These are phyloP conservation scores for Diaperis boleti DNA, from an alignment of 2,888 invertebrate genomes.

Conservation along the genomic window DNA sequence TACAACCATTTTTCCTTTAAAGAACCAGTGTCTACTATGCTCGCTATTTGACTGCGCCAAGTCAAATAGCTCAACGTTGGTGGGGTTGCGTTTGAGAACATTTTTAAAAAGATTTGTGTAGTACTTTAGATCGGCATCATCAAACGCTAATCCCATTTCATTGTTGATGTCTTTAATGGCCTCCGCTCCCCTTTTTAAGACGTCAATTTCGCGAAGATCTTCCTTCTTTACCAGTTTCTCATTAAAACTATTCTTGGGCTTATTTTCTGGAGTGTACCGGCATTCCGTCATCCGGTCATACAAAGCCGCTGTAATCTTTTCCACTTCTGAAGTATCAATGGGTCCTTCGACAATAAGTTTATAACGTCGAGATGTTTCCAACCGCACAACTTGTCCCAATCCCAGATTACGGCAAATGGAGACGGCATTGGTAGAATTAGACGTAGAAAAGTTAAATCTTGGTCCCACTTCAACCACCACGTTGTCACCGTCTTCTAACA, in stretches of 20 bases:
- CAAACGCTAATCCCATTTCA: conserved; percentile 85
- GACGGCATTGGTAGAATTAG: conserved; percentile 96
- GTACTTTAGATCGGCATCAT: conserved; percentile 91
- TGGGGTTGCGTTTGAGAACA: conserved; percentile 90
- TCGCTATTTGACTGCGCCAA: conserved; percentile 98
- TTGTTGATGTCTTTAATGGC: conserved; percentile 82
- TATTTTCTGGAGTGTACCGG: conserved; percentile 77
- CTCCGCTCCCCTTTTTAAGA: conserved; percentile 79
- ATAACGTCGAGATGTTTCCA: conserved; percentile 88
- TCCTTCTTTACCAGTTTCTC: conserved; percentile 76
- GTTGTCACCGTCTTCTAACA: conserved; percentile 65
- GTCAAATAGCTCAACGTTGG: conserved; percentile 97
- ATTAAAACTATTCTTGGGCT: conserved; percentile 75
- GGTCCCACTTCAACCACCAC: conserved; percentile 90
- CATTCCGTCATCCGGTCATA: conserved; percentile 97
- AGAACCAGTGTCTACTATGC: conserved; percentile 99
- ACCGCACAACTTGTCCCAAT: conserved; percentile 77
- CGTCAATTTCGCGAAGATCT: conserved; percentile 85
- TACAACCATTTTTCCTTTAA: conserved; percentile 89
- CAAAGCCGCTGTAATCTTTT: conserved; percentile 72
- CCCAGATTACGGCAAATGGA: conserved; percentile 92
- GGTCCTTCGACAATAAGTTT: conserved; percentile 69
- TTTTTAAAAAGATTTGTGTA: conserved; percentile 89
- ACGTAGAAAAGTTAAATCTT: conserved; percentile 93
- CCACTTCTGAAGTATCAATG: conserved; percentile 65